Base-by-base conservation (phyloP, 1,140 invertebrate genomes). In the Drosophila gunungcola region DNA sequence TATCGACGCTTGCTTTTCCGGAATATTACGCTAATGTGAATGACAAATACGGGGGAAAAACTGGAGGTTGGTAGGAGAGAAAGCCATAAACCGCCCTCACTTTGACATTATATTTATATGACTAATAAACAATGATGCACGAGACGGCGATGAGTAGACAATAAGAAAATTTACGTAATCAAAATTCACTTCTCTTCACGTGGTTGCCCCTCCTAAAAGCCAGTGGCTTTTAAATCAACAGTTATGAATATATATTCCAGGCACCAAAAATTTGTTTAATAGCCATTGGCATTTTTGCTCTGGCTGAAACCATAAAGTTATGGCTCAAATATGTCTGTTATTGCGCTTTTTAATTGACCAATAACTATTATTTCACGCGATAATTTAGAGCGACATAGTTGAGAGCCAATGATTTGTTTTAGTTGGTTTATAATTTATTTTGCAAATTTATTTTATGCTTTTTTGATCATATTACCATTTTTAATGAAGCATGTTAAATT, bases 1-100 rank as follows among this genome's bases (percentile, higher is more conserved):
- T 75, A 86, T 51, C 56, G 68, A 10, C 58, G 54, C 64, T 56
- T 58, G 60, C 65, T 82, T 82, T 82, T 78, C 61, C 78, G 79
- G 83, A 46, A 53, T 88, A 83, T 83, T 86, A 88, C 78, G 79
- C 82, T 83, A 86, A 86, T 86, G 83, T 76, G 60, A 69, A 68
- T 48, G 76, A 73, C 72, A 80, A 63, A 61, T 39, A 46, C 25
- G 42, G 32, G 1, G 46, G 46, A 29, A 32, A 32, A 3, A 7
- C 12, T 4, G 27, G 41, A 62, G 25, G 36, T 34, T 41, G 39
- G 58, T 42, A 3, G 54, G 43, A 51, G 58, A 51, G 45, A 67
- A 41, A 32, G 46, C 51, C 79, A 63, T 83, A 83, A 83, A 83
- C 55, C 48, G 69, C 48, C 65, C 52, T 51, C 52, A 60, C 64